A percentile compares a stretch with the other conserved stretches of the same genome.
Conservation (phyloP, 2,888 invertebrate genomes). For the Phorcus lineatus region DNA sequence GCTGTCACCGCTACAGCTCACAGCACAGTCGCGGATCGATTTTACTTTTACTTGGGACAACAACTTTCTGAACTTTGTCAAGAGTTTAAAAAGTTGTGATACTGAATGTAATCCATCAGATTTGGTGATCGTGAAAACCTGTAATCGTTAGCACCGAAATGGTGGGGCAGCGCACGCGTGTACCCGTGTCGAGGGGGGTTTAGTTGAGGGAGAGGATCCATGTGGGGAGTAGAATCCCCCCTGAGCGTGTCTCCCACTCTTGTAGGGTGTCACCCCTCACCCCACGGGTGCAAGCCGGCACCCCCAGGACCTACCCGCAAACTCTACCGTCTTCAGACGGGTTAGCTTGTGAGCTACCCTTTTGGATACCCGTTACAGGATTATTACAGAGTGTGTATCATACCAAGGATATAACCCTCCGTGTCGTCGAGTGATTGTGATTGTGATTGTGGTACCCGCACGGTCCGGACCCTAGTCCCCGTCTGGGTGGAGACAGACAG, state of each 20-base stretch:
- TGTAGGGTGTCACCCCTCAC: slow-evolving; percentile 6
- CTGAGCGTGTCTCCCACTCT: background rate
- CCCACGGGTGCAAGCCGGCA: background rate
- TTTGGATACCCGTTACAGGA: background rate
- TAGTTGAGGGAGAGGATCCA: background rate
- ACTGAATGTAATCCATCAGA: too few species aligned
- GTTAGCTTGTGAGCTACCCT: background rate
- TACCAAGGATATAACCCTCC: too few species aligned
- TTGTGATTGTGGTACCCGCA: too few species aligned
- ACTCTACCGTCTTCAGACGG: slow-evolving; percentile 21
- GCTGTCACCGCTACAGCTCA: background rate
- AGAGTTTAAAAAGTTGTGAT: too few species aligned
- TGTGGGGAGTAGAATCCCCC: slow-evolving; percentile 1
- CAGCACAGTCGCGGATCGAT: background rate
- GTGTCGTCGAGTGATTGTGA: too few species aligned
- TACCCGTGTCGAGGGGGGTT: background rate
- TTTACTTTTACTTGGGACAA: background rate
- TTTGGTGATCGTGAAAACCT: too few species aligned
- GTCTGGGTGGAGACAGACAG: too few species aligned
- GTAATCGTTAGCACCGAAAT: background rate
- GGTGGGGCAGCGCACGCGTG: background rate
- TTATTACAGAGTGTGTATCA: too few species aligned
- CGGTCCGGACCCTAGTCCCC: too few species aligned
- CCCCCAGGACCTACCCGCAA: background rate
- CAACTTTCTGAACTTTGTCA: background rate